Conservation (phyloP, 2,888 invertebrate genomes). For the Clistopyga incitator region DNA sequence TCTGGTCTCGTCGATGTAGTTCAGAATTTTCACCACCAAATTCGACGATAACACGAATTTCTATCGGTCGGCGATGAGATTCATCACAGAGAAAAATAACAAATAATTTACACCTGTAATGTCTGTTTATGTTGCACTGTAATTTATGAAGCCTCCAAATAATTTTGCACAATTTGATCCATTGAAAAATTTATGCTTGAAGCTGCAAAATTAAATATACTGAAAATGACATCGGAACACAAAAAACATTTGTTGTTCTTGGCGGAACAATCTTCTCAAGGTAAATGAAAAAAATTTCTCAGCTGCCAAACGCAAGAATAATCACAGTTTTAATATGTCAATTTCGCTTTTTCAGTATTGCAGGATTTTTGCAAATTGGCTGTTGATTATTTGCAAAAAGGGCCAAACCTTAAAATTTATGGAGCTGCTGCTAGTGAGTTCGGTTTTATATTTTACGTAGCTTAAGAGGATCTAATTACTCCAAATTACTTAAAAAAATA, state of each 20-base stretch:
- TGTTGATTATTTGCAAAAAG: constrained; percentile 88
- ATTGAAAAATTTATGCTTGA: not conserved
- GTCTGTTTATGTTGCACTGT: not conserved
- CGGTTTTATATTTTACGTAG: not conserved
- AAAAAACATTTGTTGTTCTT: constrained; percentile 86
- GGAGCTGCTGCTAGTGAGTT: constrained; percentile 87
- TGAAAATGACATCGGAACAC: constrained; percentile 85
- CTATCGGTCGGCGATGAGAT: not conserved
- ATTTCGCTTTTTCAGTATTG: constrained; percentile 85
- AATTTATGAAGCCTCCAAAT: not conserved
- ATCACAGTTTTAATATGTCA: constrained; percentile 36
- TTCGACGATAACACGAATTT: not conserved
- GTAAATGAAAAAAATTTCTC: constrained; percentile 76
- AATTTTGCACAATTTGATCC: not conserved
- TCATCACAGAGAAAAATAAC: not conserved
- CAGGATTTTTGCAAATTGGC: constrained; percentile 90
- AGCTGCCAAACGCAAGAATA: constrained; percentile 25
- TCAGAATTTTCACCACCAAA: not conserved
- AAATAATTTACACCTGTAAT: not conserved
- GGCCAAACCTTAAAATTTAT: constrained; percentile 88
- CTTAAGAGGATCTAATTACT: not conserved
- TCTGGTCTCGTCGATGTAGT: not conserved
- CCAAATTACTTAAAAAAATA: too few species aligned
- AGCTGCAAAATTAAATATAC: not conserved
- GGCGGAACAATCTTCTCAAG: constrained; percentile 85